phyloP scores from a whole-genome alignment of 2,888 invertebrate species.

The Drosophila nr. medialis region DNA sequence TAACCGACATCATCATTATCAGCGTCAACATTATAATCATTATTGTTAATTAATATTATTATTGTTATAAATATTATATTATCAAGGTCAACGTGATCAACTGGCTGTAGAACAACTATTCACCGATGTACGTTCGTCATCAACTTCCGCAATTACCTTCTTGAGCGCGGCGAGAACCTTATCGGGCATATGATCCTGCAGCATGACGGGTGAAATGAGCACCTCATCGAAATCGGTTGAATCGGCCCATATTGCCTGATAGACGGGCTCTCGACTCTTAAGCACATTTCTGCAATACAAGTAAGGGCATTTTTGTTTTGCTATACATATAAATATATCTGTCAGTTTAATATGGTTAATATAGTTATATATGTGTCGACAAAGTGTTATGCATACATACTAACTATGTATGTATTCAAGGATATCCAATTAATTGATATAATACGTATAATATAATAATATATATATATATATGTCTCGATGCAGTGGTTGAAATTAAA shows the following conservation, averaged over 20 bases:
- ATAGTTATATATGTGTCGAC: conserved; percentile 2
- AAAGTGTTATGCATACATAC: background rate
- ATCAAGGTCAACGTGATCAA: conserved; percentile 44
- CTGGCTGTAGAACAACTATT: conserved; percentile 76
- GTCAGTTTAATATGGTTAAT: background rate
- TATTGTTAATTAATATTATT: conserved; percentile 10
- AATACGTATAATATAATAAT: background rate
- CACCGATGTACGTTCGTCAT: conserved; percentile 76
- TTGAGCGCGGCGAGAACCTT: conserved; percentile 92
- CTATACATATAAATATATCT: conserved; percentile 19
- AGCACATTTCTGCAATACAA: conserved; percentile 87
- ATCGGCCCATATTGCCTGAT: conserved; percentile 94
- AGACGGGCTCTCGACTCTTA: conserved; percentile 91
- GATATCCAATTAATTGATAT: background rate
- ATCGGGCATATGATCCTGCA: conserved; percentile 96
- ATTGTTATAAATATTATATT: background rate
- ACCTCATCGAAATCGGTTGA: conserved; percentile 94
- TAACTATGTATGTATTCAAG: background rate
- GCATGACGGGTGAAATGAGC: conserved; percentile 94
- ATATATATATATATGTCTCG: background rate
- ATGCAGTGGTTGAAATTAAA: conserved; percentile 13
- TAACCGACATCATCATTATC: conserved; percentile 20
- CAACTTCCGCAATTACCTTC: conserved; percentile 88
- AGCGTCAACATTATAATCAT: background rate
- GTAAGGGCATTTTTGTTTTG: conserved; percentile 35